These are phyloP conservation scores for Pterocles burchelli DNA, from an alignment of 2,113 vertebrate species.

Conservation along the genomic window DNA sequence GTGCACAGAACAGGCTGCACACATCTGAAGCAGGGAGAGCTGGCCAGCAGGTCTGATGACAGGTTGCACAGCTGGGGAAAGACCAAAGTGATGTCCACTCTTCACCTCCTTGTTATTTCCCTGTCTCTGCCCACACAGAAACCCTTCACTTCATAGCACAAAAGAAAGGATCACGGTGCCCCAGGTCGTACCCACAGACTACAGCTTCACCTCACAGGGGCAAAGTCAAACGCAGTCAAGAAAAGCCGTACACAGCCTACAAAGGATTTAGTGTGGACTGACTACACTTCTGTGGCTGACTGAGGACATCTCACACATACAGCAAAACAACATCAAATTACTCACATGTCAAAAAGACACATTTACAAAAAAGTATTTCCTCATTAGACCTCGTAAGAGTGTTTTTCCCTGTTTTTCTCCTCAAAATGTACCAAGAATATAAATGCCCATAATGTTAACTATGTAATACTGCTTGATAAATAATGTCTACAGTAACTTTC, in stretches of 20 bases:
- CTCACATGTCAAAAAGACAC: background rate
- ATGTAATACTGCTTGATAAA: background rate
- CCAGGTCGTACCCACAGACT: background rate
- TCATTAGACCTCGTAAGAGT: background rate
- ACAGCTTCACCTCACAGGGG: background rate
- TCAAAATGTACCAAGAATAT: background rate
- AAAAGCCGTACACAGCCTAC: background rate
- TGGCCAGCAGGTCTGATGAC: background rate
- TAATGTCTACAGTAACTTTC: background rate
- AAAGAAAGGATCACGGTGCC: background rate
- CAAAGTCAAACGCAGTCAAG: rapidly evolving
- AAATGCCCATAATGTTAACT: background rate
- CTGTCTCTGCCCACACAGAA: background rate
- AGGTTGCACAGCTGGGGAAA: background rate
- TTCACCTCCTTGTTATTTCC: background rate
- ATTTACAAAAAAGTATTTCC: background rate
- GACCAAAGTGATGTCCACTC: background rate
- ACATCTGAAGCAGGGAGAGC: background rate
- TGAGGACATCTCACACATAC: background rate
- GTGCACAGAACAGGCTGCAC: background rate
- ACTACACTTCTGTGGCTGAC: rapidly evolving
- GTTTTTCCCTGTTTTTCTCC: background rate
- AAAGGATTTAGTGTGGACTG: background rate
- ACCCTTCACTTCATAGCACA: background rate
- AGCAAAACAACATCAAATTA: background rate